Evolutionary conservation across 1,140 invertebrate genomes (phyloP), one percentile per base, ranked within the genome.

Genomic region (Pinna nobilis): DNA sequence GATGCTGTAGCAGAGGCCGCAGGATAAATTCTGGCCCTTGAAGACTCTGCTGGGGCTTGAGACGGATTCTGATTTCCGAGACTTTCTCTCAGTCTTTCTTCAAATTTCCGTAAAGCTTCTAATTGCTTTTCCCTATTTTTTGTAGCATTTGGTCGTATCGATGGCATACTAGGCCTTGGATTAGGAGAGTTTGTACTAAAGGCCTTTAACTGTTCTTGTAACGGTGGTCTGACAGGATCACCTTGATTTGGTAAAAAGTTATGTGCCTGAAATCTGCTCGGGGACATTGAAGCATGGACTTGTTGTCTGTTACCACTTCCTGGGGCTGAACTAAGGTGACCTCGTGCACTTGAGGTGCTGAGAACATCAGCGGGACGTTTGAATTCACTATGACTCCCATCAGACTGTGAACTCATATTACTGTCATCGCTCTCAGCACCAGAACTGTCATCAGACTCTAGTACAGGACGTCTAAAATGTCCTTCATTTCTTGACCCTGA

Each of bases 81-180:
- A 78, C 49, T 82, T 78, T 77, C 75, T 76, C 85, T 79, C 86
- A 74, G 92, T 82, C 80, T 89, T 67, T 92, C 90, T 82, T 93
- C 92, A 90, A 93, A 92, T 65, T 90, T 90, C 65, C 90, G 89
- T 3, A 93, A 74, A 2, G 89, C 90, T 80, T 93, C 92, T 25
- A 93, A 85, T 78, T 93, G 92, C 64, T 91, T 90, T 74, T 92
- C 91, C 41, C 92, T 86, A 79, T 92, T 91, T 37, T 81, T 80
- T 66, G 86, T 89, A 11, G 88, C 73, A 79, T 90, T 81, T 50
- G 89, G 84, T 67, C 88, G 65, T 57, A 90, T 71, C 73, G 88
- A 82, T 82, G 89, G 83, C 37, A 87, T 77, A 15, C 81, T 77
- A 0, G 77, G 53, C 20, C 59, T 23, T 1, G 59, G 23, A 20